Base-by-base conservation (phyloP, 1,140 invertebrate genomes). In the Aporrectodea caliginosa region DNA sequence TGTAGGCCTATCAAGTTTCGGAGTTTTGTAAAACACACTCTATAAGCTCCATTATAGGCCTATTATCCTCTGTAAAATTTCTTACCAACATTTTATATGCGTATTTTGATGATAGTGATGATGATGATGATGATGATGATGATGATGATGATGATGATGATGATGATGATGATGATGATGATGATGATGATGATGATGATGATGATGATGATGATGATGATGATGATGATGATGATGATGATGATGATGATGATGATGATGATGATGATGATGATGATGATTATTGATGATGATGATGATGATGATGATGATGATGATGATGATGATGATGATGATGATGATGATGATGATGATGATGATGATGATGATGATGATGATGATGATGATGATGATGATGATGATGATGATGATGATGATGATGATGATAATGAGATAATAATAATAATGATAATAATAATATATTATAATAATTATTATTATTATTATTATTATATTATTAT, bases 81-180 rank as follows among this genome's bases (percentile, higher is more conserved):
- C n/a, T n/a, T n/a, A n/a, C n/a, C n/a, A n/a, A n/a, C n/a, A n/a
- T n/a, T n/a, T n/a, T n/a, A n/a, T n/a, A n/a, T n/a, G n/a, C n/a
- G n/a, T n/a, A n/a, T n/a, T n/a, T n/a, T n/a, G n/a, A n/a, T n/a
- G n/a, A n/a, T n/a, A n/a, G n/a, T n/a, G n/a, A n/a, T n/a, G n/a
- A n/a, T n/a, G n/a, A n/a, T n/a, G 92, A 84, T 94, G 98, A 1
- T 96, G 94, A 16, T n/a, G 69, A 71, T n/a, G 69, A 71, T 30
- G 1, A 30, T n/a, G 69, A 71, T 16, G 69, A 22, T 71, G 69
- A 71, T 31, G 22, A n/a, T 71, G 12, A 71, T 71, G 69, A 71
- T n/a, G 16, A 71, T 16, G 69, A 16, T n/a, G 69, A 71, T n/a
- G 69, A 71, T 14, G 69, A 16, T 12, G 69, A 71, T n/a, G 69